Conservation (phyloP, 2,888 invertebrate genomes). For the Ochlodes sylvanus region DNA sequence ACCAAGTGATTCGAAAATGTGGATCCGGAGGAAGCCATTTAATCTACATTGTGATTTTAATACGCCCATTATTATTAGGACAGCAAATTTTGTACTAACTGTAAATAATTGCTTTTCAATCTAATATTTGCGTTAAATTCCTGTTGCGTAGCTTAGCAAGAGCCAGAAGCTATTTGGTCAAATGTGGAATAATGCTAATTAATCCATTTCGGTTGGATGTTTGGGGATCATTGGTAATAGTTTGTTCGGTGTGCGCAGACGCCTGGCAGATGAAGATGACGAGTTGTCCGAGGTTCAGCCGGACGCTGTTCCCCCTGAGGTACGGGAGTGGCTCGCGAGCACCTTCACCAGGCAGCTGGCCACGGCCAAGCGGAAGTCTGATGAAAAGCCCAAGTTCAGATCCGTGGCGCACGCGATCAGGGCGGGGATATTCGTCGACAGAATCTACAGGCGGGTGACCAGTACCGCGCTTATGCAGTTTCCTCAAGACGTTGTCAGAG, state of each 20-base stretch:
- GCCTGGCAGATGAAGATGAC: slow-evolving; percentile 96
- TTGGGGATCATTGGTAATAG: slow-evolving; percentile 17
- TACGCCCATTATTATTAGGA: neutral
- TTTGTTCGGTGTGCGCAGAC: slow-evolving; percentile 79
- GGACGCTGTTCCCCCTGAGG: slow-evolving; percentile 98
- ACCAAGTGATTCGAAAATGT: neutral
- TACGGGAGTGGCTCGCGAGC: slow-evolving; percentile 97
- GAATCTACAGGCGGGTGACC: slow-evolving; percentile 94
- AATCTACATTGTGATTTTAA: slow-evolving; percentile 22
- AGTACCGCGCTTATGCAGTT: slow-evolving; percentile 93
- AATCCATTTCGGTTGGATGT: slow-evolving; percentile 39
- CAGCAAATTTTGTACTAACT: neutral
- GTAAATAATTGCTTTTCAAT: neutral
- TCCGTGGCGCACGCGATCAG: slow-evolving; percentile 98
- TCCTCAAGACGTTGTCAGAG: slow-evolving; percentile 93
- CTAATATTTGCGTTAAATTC: neutral
- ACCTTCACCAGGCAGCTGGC: slow-evolving; percentile 97
- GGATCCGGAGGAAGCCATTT: slow-evolving; percentile 1
- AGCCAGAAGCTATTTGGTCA: too few relatives aligned
- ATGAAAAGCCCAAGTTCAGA: slow-evolving; percentile 95
- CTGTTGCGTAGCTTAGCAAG: too few relatives aligned
- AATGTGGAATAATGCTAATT: slow-evolving; percentile 42
- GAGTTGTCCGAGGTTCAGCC: slow-evolving; percentile 98
- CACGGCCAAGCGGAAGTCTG: slow-evolving; percentile 89
- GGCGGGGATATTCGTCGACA: slow-evolving; percentile 98